Evolutionary conservation across 2,888 invertebrate species (phyloP).

Genomic region (Acleris cristana): DNA sequence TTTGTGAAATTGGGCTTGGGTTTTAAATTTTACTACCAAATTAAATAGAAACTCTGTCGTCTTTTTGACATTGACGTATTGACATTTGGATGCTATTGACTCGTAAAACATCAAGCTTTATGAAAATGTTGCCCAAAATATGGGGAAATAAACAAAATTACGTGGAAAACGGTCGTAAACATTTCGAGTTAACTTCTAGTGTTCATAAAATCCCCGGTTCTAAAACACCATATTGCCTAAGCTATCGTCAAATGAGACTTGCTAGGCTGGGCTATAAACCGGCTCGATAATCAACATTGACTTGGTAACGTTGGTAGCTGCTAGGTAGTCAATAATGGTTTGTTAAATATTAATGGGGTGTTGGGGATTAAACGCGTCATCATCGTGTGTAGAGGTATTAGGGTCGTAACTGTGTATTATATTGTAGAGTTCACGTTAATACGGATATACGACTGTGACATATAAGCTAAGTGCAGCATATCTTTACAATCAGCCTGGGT

Average conservation of each 20-base stretch:
- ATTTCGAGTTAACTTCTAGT: conserved; percentile 22
- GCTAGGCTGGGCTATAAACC: conserved; percentile 4
- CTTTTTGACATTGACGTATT: not conserved
- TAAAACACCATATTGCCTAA: conserved; percentile 20
- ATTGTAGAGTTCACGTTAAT: not conserved
- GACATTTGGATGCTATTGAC: conserved; percentile 13
- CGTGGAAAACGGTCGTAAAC: conserved; percentile 16
- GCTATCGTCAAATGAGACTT: conserved; percentile 6
- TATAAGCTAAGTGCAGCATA: too few relatives aligned
- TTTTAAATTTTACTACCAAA: not conserved
- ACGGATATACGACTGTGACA: not conserved
- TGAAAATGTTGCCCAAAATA: conserved; percentile 16
- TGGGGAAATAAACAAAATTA: conserved; percentile 20
- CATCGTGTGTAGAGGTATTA: not conserved
- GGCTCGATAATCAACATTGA: conserved; percentile 11
- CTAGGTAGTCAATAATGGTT: not conserved
- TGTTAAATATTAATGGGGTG: conserved; percentile 12
- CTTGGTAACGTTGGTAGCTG: not conserved
- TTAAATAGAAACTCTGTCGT: not conserved
- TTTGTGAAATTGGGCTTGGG: too few relatives aligned
- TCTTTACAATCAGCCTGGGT: too few relatives aligned
- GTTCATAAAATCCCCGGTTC: conserved; percentile 21
- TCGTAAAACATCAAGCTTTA: conserved; percentile 18
- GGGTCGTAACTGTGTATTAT: not conserved
- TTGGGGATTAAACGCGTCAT: not conserved